Evolutionary conservation across 2,797 vertebrate genomes (phyloP).

Genomic region (Periparus ater): DNA sequence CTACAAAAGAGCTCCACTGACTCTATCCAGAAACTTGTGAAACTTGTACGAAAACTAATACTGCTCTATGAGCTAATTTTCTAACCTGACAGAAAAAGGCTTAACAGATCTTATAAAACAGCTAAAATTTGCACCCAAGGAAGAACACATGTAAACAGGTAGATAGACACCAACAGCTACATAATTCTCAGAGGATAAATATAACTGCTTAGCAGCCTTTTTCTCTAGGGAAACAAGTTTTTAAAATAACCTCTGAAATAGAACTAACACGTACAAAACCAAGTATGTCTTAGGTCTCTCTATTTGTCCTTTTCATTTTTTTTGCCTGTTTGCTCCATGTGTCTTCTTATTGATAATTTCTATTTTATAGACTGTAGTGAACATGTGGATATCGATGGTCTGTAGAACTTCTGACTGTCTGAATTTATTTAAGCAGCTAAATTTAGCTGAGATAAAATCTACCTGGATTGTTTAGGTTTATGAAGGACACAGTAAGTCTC

Average conservation of each 20-base stretch:
- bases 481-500: not conserved
- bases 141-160: not conserved
- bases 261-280: not conserved
- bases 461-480: not conserved
- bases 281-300: not conserved
- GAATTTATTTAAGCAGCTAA: not conserved
- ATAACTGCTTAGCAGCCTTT: not conserved
- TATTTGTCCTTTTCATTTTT: not conserved
- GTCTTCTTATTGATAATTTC: not conserved
- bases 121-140: not conserved
- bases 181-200: not conserved
- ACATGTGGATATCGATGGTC: fast-evolving
- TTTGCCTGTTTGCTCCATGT: not conserved
- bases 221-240: not conserved
- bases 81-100: not conserved
- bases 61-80: not conserved
- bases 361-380: not conserved
- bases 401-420: not conserved
- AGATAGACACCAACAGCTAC: not conserved
- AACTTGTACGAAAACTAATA: not conserved
- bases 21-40: not conserved
- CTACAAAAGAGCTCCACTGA: not conserved
- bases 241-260: not conserved
- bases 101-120: not conserved
- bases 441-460: not conserved